Base-by-base conservation (phyloP, 2,888 invertebrate species). In the Troides helena region DNA sequence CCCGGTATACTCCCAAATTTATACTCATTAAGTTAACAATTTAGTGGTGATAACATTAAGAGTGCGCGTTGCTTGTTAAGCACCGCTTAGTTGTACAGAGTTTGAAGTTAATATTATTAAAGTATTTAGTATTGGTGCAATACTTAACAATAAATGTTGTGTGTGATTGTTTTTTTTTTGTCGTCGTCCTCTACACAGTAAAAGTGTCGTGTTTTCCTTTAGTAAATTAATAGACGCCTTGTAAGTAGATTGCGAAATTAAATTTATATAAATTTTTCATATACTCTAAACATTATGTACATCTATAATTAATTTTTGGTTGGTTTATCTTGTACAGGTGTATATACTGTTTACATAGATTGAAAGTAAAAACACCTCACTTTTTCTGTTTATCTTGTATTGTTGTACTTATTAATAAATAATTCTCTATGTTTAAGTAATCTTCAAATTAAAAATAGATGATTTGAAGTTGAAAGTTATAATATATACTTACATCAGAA, bases 31-130 rank as follows among this genome's bases (percentile, higher is more conserved):
- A 39, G 68, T 68, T 64, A 68, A 63, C 64, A 50, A 2, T 43
- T 25, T 18, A 75, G 77, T 79, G 56, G 46, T 23, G 30, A 57
- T 63, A 57, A 65, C 64, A 65, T 36, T 39, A 17, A 63, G 39
- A 56, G 56, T 56, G 39, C 30, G 64, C 46, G 17, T 17, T 30
- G 56, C 56, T 25, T 56, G 10, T 10, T 39, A 39, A 39, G 39
- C 39, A 39, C 39, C 10, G 50, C 50, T 65, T 65, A 57, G 57
- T 39, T 57, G 14, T 56, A 56, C 57, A 6, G 17, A 7, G 23
- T 21, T 39, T n/a, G 10, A 30, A 39, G 18, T 64, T 62, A 21
- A 5, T 43, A 43, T 43, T 62, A 21, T 61, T 39, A 18, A 43
- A 43, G 3, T 12, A 56, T 57, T 21, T 14, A 36, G 57, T 65